Evolutionary conservation across 2,113 vertebrate genomes (phyloP).

Genomic region (Synodontis membranacea): DNA sequence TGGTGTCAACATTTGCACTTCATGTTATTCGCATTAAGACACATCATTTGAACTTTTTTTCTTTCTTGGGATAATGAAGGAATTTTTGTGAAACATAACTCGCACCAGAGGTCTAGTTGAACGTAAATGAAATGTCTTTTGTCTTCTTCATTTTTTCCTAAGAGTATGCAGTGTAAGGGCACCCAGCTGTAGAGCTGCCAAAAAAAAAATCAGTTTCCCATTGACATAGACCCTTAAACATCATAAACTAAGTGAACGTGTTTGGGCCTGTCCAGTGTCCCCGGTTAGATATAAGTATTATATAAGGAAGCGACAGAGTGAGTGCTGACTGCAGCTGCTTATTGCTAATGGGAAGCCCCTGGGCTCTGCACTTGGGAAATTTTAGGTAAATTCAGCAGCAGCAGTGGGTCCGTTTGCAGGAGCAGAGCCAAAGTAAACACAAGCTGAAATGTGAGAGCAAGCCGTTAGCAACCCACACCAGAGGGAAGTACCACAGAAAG

Average conservation of each 20-base stretch:
- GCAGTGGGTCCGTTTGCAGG: conserved; percentile 28
- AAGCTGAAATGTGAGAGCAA: background rate
- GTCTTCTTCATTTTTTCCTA: background rate
- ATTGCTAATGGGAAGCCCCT: conserved; percentile 11
- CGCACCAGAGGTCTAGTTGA: background rate
- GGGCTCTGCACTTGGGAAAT: conserved; percentile 17
- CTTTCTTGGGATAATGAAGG: background rate
- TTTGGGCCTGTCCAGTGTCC: conserved; percentile 9
- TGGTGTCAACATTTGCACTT: background rate
- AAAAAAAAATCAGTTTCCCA: background rate
- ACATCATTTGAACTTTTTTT: background rate
- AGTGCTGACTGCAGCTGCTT: background rate
- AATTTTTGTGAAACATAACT: background rate
- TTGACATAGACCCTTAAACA: background rate
- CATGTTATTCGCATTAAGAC: background rate
- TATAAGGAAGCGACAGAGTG: background rate
- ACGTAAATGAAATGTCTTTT: background rate
- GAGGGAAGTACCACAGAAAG: conserved; percentile 19
- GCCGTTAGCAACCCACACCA: conserved; percentile 16
- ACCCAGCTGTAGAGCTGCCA: background rate
- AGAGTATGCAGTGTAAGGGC: background rate
- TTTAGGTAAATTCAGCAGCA: conserved; percentile 42
- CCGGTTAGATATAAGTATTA: conserved; percentile 19
- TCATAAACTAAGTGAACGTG: background rate
- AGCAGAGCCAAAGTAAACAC: conserved; percentile 36